Evolutionary conservation across 2,113 vertebrate genomes (phyloP).

Genomic region (Lates calcarifer): DNA sequence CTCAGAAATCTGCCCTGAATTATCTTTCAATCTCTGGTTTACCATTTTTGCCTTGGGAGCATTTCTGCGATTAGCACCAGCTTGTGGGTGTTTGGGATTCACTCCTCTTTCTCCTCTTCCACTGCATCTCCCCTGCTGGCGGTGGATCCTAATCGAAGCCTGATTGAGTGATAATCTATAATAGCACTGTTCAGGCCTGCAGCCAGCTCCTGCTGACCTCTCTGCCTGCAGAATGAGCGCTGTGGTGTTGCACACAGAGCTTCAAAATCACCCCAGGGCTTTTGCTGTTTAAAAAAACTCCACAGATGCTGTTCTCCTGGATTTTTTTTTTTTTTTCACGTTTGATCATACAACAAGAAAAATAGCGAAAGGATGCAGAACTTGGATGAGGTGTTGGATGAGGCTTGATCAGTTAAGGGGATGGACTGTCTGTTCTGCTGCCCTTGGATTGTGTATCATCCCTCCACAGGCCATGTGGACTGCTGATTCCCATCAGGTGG

Average conservation of each 20-base stretch:
- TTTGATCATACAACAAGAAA: conserved; percentile 34
- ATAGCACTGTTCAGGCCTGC: conserved; percentile 62
- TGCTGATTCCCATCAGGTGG: conserved; percentile 78
- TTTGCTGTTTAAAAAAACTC: conserved; percentile 14
- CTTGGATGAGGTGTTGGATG: conserved; percentile 39
- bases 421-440: conserved; percentile 55
- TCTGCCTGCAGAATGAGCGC: conserved; percentile 59
- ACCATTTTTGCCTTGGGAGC: conserved; percentile 80
- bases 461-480: conserved; percentile 59
- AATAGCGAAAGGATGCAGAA: conserved; percentile 26
- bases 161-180: conserved; percentile 87
- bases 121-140: conserved; percentile 57
- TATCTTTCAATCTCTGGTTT: conserved; percentile 81
- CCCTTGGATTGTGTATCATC: conserved; percentile 70
- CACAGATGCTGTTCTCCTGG: conserved; percentile 4
- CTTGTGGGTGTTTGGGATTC: conserved; percentile 71
- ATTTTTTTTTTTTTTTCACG: conserved; percentile 25
- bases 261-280: conserved; percentile 40
- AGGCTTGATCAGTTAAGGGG: conserved; percentile 56
- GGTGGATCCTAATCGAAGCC: conserved; percentile 75
- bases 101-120: conserved; percentile 39
- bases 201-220: conserved; percentile 69
- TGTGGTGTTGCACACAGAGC: conserved; percentile 55
- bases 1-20: conserved; percentile 77
- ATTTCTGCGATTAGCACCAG: conserved; percentile 78